phyloP scores from a whole-genome alignment of 2,888 invertebrate species.

The Chromoteleia sp. region DNA sequence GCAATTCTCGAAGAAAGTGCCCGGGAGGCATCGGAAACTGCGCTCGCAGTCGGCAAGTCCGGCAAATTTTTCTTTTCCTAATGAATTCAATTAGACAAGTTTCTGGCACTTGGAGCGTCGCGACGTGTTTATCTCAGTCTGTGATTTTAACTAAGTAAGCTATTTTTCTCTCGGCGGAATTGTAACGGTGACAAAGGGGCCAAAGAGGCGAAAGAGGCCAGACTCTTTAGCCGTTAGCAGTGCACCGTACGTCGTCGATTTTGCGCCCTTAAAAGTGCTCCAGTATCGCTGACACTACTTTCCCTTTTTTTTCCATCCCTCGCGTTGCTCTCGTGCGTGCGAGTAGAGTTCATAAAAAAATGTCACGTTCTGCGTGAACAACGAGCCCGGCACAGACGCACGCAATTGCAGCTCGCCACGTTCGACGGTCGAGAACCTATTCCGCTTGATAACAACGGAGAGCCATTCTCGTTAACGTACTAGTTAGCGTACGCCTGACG shows the following conservation, averaged over 20 bases:
- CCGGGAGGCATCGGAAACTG: conserved; percentile 7
- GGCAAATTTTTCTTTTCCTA: conserved; percentile 54
- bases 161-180: conserved; percentile 55
- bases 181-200: conserved; percentile 57
- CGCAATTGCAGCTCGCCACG: conserved; percentile 65
- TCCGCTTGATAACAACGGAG: conserved; percentile 72
- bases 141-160: conserved; percentile 70
- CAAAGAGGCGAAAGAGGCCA: conserved; percentile 40
- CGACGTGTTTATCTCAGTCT: conserved; percentile 68
- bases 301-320: conserved; percentile 3
- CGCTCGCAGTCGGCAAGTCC: conserved; percentile 3
- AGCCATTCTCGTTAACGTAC: too few relatives aligned
- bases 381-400: conserved; percentile 21
- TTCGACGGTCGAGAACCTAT: conserved; percentile 62
- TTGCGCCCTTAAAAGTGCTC: conserved; percentile 53
- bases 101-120: conserved; percentile 64
- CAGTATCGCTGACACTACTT: conserved; percentile 70
- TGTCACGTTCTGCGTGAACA: conserved; percentile 68
- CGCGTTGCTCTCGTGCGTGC: conserved; percentile 25
- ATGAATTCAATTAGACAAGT: conserved; percentile 71
- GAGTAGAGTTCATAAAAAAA: conserved; percentile 67
- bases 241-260: conserved; percentile 28
- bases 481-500: conserved; percentile 24
- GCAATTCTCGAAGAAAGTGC: conserved; percentile 21
- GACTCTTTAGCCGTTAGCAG: conserved; percentile 7